Evolutionary conservation across 2,113 vertebrate genomes (phyloP).

Genomic region (Piprites chloris): DNA sequence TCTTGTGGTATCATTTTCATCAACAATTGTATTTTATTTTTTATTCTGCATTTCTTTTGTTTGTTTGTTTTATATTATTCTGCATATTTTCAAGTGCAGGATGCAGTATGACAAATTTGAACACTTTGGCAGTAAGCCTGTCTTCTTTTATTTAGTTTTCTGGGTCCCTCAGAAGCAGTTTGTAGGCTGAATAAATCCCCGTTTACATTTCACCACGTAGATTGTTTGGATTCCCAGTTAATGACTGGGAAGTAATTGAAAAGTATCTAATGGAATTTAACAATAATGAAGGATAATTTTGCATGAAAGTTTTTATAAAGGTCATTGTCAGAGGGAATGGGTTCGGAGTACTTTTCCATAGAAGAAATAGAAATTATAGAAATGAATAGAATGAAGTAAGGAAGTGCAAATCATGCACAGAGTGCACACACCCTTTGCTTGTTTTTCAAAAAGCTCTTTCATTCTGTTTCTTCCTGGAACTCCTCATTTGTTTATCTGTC

Average conservation of each 20-base stretch:
- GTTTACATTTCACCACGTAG: background rate
- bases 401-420: background rate
- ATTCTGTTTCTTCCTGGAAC: background rate
- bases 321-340: background rate
- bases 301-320: background rate
- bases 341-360: constrained; percentile 1
- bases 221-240: constrained; percentile 50
- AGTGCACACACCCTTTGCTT: background rate
- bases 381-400: background rate
- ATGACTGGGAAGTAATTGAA: background rate
- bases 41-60: background rate
- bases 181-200: background rate
- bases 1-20: constrained; percentile 13
- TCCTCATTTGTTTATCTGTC: constrained; percentile 3
- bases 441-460: constrained; percentile 17
- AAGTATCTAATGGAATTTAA: constrained; percentile 40
- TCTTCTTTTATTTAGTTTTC: background rate
- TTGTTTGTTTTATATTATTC: background rate
- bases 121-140: background rate
- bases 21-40: background rate
- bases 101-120: background rate
- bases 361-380: constrained; percentile 10
- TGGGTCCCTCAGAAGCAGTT: background rate
- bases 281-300: background rate
- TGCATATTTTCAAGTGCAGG: background rate